Conservation (phyloP, 2,113 vertebrate genomes). For the Aspidoscelis tigris region DNA sequence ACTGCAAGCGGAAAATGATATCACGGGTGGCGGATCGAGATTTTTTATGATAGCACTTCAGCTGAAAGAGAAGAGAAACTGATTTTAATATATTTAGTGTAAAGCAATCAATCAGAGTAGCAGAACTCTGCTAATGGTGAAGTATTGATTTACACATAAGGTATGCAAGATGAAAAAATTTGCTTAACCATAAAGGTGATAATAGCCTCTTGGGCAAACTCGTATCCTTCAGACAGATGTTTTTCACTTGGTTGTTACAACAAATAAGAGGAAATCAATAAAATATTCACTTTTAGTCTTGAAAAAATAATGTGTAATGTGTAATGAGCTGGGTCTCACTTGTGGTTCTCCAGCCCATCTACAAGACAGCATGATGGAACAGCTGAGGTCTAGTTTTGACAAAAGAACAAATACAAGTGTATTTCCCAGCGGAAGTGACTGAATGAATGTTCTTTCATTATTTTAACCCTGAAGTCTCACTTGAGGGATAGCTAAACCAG, state of each 20-base stretch:
- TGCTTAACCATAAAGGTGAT: not conserved
- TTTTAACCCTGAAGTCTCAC: no score
- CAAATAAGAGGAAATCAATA: not conserved
- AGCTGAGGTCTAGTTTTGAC: not conserved
- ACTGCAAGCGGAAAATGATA: slow-evolving; percentile 91
- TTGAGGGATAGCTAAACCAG: no score
- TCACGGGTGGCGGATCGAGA: slow-evolving; percentile 81
- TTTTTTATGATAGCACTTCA: slow-evolving; percentile 94
- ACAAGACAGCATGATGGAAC: not conserved
- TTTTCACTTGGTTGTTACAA: not conserved
- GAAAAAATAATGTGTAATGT: not conserved
- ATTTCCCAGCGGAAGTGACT: not conserved
- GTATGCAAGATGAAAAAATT: not conserved
- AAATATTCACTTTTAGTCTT: not conserved
- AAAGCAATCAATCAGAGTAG: not conserved
- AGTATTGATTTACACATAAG: not conserved
- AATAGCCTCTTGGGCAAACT: not conserved
- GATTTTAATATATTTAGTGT: not conserved
- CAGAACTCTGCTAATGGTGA: not conserved
- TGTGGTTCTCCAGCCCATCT: not conserved
- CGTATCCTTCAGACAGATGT: not conserved
- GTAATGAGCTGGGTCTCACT: not conserved
- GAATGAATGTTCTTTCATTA: not conserved
- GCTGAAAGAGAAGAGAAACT: slow-evolving; percentile 68
- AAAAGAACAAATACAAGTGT: not conserved